These are phyloP conservation scores for Endotricha flammealis DNA, from an alignment of 2,888 invertebrate genomes.

Conservation along the genomic window DNA sequence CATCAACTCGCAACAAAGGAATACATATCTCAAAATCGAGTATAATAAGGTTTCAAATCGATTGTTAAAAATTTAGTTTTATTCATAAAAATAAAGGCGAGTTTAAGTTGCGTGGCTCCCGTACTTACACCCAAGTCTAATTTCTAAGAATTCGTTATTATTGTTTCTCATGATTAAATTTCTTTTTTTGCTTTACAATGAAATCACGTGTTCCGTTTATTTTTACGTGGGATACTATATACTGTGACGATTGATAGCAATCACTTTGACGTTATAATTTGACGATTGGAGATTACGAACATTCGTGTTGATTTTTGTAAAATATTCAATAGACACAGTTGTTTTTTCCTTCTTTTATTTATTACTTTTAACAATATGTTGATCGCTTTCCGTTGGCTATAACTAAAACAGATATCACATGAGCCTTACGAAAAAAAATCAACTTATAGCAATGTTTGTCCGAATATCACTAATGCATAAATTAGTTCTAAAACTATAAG, in stretches of 20 bases:
- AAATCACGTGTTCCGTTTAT: conserved; percentile 58
- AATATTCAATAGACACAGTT: too few relatives aligned
- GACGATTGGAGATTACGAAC: conserved; percentile 1
- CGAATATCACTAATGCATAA: too few relatives aligned
- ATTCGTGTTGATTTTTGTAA: too few relatives aligned
- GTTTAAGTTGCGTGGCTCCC: conserved; percentile 74
- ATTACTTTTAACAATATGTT: too few relatives aligned
- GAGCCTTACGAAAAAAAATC: too few relatives aligned
- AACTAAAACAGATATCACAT: too few relatives aligned
- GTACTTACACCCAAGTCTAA: conserved; percentile 73
- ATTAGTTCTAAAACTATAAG: too few relatives aligned
- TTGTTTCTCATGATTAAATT: conserved; percentile 79
- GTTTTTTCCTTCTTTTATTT: too few relatives aligned
- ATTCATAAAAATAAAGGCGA: conserved; percentile 65
- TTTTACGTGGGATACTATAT: conserved; percentile 46
- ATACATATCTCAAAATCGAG: conserved; percentile 29
- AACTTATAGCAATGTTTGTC: too few relatives aligned
- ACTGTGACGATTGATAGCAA: conserved; percentile 31
- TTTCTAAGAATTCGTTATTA: conserved; percentile 74
- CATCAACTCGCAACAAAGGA: conserved; percentile 31
- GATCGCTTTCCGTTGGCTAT: too few relatives aligned
- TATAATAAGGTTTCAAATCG: conserved; percentile 21
- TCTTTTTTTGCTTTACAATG: conserved; percentile 71
- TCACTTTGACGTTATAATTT: conserved; percentile 8
- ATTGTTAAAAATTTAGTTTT: conserved; percentile 30